A percentile compares a stretch with the other conserved stretches of the same genome.
These are phyloP conservation scores for Nycticryphes semicollaris DNA, from an alignment of 2,113 vertebrate genomes.

Conservation along the genomic window DNA sequence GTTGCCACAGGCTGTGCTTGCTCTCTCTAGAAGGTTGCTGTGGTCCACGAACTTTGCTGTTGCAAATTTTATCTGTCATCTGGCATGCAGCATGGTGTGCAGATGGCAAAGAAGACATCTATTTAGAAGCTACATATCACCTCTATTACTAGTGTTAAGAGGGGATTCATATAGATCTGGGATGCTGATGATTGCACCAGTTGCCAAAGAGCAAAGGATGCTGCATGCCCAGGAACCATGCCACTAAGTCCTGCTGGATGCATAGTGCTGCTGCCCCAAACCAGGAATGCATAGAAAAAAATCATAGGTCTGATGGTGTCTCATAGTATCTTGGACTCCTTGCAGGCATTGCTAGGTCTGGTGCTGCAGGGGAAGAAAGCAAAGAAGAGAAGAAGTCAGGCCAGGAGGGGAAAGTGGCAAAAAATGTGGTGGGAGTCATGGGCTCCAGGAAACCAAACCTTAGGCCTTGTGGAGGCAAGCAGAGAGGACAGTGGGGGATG, in stretches of 20 bases:
- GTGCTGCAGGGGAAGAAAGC: background rate
- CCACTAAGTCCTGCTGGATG: background rate
- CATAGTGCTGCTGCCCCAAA: background rate
- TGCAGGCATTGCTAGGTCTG: background rate
- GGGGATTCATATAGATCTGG: background rate
- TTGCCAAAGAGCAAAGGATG: background rate
- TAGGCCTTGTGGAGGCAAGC: background rate
- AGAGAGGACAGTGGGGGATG: accelerated
- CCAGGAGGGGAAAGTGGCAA: background rate
- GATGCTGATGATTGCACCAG: background rate
- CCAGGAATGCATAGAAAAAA: background rate
- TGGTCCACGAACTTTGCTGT: conserved; percentile 13
- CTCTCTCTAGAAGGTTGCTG: background rate
- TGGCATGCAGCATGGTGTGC: background rate
- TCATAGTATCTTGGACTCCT: background rate
- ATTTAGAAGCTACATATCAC: background rate
- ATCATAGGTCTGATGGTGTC: background rate
- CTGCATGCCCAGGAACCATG: background rate
- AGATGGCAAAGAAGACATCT: conserved; percentile 11
- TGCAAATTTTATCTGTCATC: conserved; percentile 27
- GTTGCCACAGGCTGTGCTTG: background rate
- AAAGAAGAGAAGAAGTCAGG: background rate
- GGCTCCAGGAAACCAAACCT: background rate
- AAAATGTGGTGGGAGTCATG: background rate
- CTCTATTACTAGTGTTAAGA: background rate